A percentile compares a stretch with the other conserved stretches of the same genome.
phyloP scores from a whole-genome alignment of 2,888 invertebrate species.

The Horisme vitalbata region DNA sequence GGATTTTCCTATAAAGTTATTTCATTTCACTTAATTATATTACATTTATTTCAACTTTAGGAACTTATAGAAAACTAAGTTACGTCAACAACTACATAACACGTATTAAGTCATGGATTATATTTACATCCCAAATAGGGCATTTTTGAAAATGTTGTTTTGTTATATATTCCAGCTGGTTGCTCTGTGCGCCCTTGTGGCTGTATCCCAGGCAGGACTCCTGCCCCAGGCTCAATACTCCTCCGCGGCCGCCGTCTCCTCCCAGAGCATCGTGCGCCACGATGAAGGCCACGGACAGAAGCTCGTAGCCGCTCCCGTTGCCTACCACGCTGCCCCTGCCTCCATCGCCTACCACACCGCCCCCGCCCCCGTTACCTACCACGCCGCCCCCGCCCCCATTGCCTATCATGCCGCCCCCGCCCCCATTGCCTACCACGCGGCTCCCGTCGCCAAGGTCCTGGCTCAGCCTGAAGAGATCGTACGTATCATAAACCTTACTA shows the following conservation, averaged over 20 bases:
- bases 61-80: too few species aligned
- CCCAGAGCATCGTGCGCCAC: conserved; percentile 63
- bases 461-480: conserved; percentile 49
- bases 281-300: conserved; percentile 45
- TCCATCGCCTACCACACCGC: conserved; percentile 38
- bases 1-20: too few species aligned
- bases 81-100: too few species aligned
- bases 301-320: conserved; percentile 34
- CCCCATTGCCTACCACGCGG: conserved; percentile 38
- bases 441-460: conserved; percentile 38
- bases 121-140: not conserved
- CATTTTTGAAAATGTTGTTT: not conserved
- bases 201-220: conserved; percentile 59
- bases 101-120: not conserved
- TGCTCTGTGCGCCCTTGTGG: conserved; percentile 54
- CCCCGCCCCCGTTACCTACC: conserved; percentile 55
- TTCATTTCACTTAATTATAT: too few species aligned
- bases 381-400: conserved; percentile 57
- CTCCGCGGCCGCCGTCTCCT: conserved; percentile 58
- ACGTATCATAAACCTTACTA: conserved; percentile 27
- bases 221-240: conserved; percentile 58
- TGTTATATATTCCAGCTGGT: conserved; percentile 37
- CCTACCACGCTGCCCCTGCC: conserved; percentile 40
- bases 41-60: too few species aligned
- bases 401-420: conserved; percentile 43